These are phyloP conservation scores for Thera obeliscata DNA, from an alignment of 2,888 invertebrate genomes.

Conservation along the genomic window DNA sequence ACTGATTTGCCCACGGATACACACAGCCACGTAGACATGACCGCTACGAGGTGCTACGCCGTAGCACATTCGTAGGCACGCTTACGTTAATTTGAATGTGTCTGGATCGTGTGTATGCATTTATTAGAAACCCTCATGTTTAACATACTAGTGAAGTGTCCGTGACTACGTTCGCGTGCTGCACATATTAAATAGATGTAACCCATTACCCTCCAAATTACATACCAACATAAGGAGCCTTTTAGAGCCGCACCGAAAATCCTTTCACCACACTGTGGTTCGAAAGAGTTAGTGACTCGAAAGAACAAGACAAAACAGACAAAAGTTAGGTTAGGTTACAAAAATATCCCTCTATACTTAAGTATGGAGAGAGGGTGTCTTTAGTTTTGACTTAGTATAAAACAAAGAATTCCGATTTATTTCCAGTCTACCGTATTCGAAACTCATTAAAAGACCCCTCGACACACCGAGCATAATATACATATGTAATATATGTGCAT, in stretches of 20 bases:
- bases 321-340: too few species aligned
- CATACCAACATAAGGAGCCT: too few species aligned
- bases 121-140: not conserved
- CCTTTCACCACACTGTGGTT: too few species aligned
- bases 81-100: not conserved
- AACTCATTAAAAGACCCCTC: slow-evolving; percentile 5
- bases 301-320: too few species aligned
- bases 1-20: too few species aligned
- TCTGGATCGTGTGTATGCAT: not conserved
- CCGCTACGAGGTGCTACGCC: slow-evolving; percentile 32
- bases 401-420: not conserved
- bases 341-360: too few species aligned
- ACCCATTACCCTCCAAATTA: too few species aligned
- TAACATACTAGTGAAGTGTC: not conserved
- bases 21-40: slow-evolving; percentile 13
- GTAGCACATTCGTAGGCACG: slow-evolving; percentile 41
- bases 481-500: not conserved
- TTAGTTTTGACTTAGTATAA: not conserved
- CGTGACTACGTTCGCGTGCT: not conserved
- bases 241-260: too few species aligned
- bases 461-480: not conserved
- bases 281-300: too few species aligned
- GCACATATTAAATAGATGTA: too few species aligned
- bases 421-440: not conserved
- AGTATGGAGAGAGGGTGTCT: too few species aligned